A percentile compares a stretch with the other conserved stretches of the same genome.
These are phyloP conservation scores for Eugnorisma glareosa DNA, from an alignment of 2,888 invertebrate genomes.

Conservation along the genomic window DNA sequence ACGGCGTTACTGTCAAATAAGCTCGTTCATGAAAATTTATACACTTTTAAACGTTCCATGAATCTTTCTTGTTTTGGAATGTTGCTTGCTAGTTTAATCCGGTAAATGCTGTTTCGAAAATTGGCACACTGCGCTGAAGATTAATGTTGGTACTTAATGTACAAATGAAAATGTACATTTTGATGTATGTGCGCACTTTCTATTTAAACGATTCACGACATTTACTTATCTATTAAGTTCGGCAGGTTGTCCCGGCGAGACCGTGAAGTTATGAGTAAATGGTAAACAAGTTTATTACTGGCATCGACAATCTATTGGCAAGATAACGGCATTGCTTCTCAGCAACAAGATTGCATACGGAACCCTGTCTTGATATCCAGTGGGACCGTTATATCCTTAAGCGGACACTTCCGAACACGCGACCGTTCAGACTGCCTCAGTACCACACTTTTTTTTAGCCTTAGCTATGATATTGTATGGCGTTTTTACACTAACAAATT, in stretches of 20 bases:
- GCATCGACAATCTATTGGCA: slow-evolving; percentile 62
- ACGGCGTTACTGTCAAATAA: slow-evolving; percentile 46
- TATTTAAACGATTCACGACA: slow-evolving; percentile 10
- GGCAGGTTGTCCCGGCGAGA: slow-evolving; percentile 37
- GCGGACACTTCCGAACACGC: slow-evolving; percentile 80
- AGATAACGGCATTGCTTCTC: slow-evolving; percentile 77
- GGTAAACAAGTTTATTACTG: slow-evolving; percentile 76
- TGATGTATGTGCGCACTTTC: slow-evolving; percentile 29
- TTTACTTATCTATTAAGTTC: slow-evolving; percentile 47
- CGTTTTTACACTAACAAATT: slow-evolving; percentile 24
- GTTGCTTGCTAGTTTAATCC: slow-evolving; percentile 17
- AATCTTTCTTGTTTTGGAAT: slow-evolving; percentile 24
- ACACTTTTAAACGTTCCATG: slow-evolving; percentile 17
- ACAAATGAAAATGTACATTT: slow-evolving; percentile 15
- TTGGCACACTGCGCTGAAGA: slow-evolving; percentile 25
- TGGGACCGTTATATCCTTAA: slow-evolving; percentile 81
- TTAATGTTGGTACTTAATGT: slow-evolving; percentile 23
- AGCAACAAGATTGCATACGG: slow-evolving; percentile 76
- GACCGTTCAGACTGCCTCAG: slow-evolving; percentile 55
- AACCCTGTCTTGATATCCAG: slow-evolving; percentile 75
- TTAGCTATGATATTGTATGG: slow-evolving; percentile 38
- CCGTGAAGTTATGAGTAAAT: slow-evolving; percentile 68
- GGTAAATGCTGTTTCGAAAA: slow-evolving; percentile 29
- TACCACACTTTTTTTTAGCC: slow-evolving; percentile 64
- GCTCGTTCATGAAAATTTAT: slow-evolving; percentile 39